Evolutionary conservation across 1,140 invertebrate genomes (phyloP), one percentile per base, ranked within the genome.

Genomic region (Caenorhabditis brenneri): DNA sequence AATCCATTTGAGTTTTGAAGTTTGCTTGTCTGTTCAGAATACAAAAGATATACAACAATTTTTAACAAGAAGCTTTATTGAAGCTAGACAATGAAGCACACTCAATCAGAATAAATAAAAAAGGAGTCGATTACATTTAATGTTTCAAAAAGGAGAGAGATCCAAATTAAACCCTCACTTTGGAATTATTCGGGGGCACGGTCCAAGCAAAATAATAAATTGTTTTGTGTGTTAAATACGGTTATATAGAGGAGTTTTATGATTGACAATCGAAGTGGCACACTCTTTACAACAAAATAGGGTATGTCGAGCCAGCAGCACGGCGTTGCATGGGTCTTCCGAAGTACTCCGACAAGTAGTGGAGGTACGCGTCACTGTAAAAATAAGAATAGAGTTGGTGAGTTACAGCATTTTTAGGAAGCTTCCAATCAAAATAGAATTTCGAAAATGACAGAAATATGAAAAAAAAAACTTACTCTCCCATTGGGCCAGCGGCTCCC

Each of bases 401-500:
- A n/a, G n/a, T n/a, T n/a, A n/a, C n/a, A n/a, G n/a, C n/a, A n/a
- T n/a, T n/a, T n/a, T n/a, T n/a, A 29, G 10, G 10, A 10, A 29
- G n/a, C n/a, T n/a, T n/a, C n/a, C n/a, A n/a, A 29, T 9, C 5
- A 6, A 9, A 36, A 39, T 4, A 24, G 12, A 16, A 2, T 24
- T 36, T 65, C 19, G 6, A 36, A 2, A 27, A n/a, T 29, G 15
- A 7, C n/a, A 15, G 49, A 22, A 7, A 51, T 9, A 16, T 19
- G 19, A 36, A 19, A 36, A 4, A 19, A 33, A 1, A 36, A 74
- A 74, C 65, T 74, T 15, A 74, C 65, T 46, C 65, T 74, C 65
- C 65, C n/a, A n/a, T n/a, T n/a, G n/a, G n/a, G n/a, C 65, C 65
- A 42, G 65, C 65, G 65, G 65, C 65, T 74, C 65, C 65, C 36